Evolutionary conservation across 2,113 vertebrate species (phyloP).

Genomic region (Corapipo altera): DNA sequence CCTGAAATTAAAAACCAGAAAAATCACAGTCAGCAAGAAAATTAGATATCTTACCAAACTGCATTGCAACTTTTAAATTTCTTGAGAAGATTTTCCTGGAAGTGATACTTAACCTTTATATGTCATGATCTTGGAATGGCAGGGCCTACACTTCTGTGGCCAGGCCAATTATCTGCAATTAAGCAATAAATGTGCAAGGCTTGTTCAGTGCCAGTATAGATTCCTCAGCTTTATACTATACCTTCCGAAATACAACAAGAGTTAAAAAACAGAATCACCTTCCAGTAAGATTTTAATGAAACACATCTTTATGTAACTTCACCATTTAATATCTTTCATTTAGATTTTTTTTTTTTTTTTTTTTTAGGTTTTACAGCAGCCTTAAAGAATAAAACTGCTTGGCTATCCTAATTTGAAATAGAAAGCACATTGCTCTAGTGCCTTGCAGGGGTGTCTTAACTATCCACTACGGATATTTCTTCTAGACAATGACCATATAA

Average conservation of each 20-base stretch:
- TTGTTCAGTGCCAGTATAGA: conserved; percentile 25
- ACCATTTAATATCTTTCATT: conserved; percentile 22
- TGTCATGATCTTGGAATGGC: conserved; percentile 34
- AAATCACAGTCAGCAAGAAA: conserved; percentile 52
- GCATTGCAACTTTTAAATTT: conserved; percentile 46
- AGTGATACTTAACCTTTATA: conserved; percentile 67
- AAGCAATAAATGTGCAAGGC: conserved; percentile 52
- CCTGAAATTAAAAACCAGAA: conserved; percentile 21
- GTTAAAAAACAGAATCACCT: conserved; percentile 58
- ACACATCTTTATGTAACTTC: conserved; percentile 32
- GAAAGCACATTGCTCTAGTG: neutral
- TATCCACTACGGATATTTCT: neutral
- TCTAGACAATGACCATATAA: neutral
- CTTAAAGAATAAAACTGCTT: conserved; percentile 15
- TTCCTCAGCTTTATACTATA: conserved; percentile 1
- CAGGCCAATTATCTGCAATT: conserved; percentile 62
- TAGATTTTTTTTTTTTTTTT: neutral
- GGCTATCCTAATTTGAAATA: neutral
- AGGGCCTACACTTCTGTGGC: conserved; percentile 28
- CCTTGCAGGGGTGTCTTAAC: neutral
- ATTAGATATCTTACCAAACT: conserved; percentile 9
- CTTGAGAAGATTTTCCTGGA: conserved; percentile 67
- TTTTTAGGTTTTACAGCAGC: conserved; percentile 12
- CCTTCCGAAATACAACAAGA: conserved; percentile 18
- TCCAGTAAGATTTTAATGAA: conserved; percentile 49